Conservation (phyloP, 2,888 invertebrate species). For the Tenthredo mesomela region DNA sequence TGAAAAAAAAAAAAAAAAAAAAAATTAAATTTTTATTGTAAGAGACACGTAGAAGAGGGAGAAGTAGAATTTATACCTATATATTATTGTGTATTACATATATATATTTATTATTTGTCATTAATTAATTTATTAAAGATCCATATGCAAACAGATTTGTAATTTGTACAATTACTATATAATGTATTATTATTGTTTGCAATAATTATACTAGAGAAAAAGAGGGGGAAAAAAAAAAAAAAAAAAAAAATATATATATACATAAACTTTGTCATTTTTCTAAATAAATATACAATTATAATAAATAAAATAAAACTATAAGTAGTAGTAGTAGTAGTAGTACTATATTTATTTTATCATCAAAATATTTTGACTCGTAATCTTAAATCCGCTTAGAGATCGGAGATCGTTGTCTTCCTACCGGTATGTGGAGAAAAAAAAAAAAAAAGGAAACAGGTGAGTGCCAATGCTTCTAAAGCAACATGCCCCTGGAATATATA, state of each 20-base stretch:
- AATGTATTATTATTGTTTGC: not conserved
- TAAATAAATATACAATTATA: constrained; percentile 48
- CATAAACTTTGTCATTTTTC: constrained; percentile 47
- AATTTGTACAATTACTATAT: constrained; percentile 40
- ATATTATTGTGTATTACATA: not conserved
- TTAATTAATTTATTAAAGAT: constrained; percentile 51
- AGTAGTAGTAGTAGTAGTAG: too few relatives aligned
- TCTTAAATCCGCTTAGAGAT: not conserved
- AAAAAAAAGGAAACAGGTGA: not conserved
- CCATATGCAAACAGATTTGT: constrained; percentile 22
- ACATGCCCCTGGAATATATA: constrained; percentile 20
- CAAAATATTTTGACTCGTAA: not conserved
- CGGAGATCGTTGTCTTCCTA: not conserved
- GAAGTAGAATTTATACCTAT: not conserved
- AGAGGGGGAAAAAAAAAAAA: not conserved
- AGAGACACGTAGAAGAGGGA: not conserved
- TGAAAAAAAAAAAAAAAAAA: not conserved
- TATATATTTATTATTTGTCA: constrained; percentile 43
- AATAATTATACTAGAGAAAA: not conserved
- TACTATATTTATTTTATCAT: not conserved
- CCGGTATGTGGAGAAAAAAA: not conserved
- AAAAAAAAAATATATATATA: not conserved
- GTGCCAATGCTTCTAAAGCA: constrained; percentile 1
- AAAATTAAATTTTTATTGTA: not conserved
- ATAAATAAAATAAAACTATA: not conserved